A percentile compares a stretch with the other conserved stretches of the same genome.
phyloP scores from a whole-genome alignment of 2,888 invertebrate species.

The Patella ulyssiponensis region DNA sequence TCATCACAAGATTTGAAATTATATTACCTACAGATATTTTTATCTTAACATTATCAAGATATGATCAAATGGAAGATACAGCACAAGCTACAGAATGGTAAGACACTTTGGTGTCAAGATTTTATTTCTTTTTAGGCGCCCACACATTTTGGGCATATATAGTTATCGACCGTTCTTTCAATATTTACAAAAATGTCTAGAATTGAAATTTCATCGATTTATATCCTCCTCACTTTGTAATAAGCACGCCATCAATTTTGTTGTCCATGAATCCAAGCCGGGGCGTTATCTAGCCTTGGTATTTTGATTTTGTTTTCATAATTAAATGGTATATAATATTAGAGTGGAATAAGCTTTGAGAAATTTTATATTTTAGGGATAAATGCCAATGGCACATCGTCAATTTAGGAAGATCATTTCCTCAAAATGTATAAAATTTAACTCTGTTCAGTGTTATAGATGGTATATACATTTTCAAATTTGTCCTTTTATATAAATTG shows the following conservation, averaged over 20 bases:
- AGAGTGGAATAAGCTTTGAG: too few species aligned
- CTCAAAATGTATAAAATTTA: neutral
- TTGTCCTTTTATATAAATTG: neutral
- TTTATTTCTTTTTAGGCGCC: neutral
- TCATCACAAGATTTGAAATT: too few species aligned
- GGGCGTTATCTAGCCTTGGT: too few species aligned
- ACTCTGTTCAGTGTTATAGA: neutral
- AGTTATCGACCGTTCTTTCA: too few species aligned
- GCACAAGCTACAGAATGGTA: conserved; percentile 74
- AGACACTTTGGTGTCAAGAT: conserved; percentile 34
- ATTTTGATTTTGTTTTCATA: too few species aligned
- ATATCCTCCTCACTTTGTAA: too few species aligned
- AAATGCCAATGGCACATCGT: too few species aligned
- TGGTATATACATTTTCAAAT: neutral
- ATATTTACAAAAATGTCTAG: neutral
- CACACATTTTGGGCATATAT: too few species aligned
- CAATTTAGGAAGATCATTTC: too few species aligned
- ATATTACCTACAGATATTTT: neutral
- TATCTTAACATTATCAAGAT: conserved; percentile 62
- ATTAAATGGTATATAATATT: too few species aligned
- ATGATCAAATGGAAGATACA: conserved; percentile 79
- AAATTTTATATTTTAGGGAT: too few species aligned
- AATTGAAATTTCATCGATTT: too few species aligned
- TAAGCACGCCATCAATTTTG: neutral
- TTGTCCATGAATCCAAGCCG: neutral